Evolutionary conservation across 2,888 invertebrate genomes (phyloP).

Genomic region (Athrips mouffetella): DNA sequence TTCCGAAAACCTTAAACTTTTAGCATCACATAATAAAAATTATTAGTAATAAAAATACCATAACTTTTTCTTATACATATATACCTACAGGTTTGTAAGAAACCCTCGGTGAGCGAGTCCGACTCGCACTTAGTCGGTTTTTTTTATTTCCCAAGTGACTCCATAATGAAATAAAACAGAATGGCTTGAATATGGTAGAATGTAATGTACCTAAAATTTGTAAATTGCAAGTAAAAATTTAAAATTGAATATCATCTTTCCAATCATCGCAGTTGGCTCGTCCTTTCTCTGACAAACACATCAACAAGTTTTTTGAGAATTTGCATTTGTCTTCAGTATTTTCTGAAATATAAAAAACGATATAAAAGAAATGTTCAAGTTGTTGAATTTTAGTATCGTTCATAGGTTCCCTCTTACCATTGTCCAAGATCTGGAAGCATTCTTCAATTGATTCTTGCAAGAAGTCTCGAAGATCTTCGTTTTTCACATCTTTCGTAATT

Average conservation of each 20-base stretch:
- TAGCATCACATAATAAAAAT: too few species aligned
- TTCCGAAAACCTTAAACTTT: too few species aligned
- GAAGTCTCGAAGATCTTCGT: constrained; percentile 82
- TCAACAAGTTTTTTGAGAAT: constrained; percentile 81
- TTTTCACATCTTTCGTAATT: constrained; percentile 80
- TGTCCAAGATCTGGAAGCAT: constrained; percentile 82
- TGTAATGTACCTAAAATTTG: too few species aligned
- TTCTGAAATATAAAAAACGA: constrained; percentile 50
- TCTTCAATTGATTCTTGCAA: constrained; percentile 84
- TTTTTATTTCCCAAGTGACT: too few species aligned
- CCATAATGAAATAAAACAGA: too few species aligned
- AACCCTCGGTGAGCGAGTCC: too few species aligned
- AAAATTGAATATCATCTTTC: constrained; percentile 71
- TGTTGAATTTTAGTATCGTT: neutral
- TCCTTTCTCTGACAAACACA: constrained; percentile 85
- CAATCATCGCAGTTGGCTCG: constrained; percentile 86
- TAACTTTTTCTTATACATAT: too few species aligned
- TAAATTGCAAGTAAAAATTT: constrained; percentile 12
- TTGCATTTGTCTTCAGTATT: constrained; percentile 80
- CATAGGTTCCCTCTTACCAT: constrained; percentile 40
- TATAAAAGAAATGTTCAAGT: neutral
- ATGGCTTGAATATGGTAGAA: too few species aligned
- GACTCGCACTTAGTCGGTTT: too few species aligned
- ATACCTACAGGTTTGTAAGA: too few species aligned
- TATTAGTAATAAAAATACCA: too few species aligned